A percentile compares a stretch with the other conserved stretches of the same genome.
Evolutionary conservation across 2,113 vertebrate genomes (phyloP).

Genomic region (Actenoides lindsayi): DNA sequence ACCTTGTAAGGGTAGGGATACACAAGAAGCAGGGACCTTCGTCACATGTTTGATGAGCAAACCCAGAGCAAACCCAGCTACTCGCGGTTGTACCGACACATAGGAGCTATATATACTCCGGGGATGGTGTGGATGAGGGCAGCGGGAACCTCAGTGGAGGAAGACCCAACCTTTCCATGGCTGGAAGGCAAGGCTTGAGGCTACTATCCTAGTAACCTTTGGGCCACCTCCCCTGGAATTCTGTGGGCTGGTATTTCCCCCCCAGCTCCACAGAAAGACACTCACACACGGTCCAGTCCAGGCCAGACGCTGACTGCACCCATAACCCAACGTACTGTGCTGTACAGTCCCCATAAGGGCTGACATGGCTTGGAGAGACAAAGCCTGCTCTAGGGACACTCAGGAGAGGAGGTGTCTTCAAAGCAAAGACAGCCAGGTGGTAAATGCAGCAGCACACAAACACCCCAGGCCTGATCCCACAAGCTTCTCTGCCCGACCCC

Average conservation of each 20-base stretch:
- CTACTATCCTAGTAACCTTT: background rate
- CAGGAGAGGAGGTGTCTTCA: accelerated
- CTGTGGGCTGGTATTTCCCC: background rate
- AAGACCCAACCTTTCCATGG: background rate
- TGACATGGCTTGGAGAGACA: accelerated
- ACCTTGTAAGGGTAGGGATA: background rate
- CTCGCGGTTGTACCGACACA: accelerated
- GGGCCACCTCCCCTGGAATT: background rate
- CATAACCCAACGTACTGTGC: background rate
- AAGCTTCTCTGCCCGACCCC: background rate
- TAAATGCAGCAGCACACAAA: background rate
- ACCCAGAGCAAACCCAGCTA: background rate
- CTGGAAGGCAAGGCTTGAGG: background rate
- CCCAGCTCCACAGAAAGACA: background rate
- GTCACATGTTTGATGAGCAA: background rate
- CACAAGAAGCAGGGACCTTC: accelerated
- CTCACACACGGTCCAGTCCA: accelerated
- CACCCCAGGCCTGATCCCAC: background rate
- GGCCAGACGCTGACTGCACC: background rate
- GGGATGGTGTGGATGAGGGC: background rate
- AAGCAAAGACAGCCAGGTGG: background rate
- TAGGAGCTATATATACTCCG: background rate
- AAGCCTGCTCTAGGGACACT: background rate
- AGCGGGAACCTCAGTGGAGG: background rate
- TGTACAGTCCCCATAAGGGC: accelerated